Base-by-base conservation (phyloP, 1,140 invertebrate species). In the Aphidius ervi region DNA sequence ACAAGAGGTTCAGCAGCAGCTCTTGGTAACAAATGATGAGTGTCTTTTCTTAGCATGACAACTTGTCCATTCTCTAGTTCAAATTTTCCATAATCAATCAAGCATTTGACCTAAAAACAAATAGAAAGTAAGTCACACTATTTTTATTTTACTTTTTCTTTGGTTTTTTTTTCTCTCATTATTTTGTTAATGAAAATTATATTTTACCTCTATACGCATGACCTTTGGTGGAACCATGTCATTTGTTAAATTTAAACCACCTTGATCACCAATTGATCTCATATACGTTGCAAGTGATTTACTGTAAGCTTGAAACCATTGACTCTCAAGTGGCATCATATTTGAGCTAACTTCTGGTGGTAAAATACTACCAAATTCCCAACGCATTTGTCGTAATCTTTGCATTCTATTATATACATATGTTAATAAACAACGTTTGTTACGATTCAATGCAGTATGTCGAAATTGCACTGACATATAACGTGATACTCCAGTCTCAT, bases 1-100 rank as follows among this genome's bases (percentile, higher is more conserved):
- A 98, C 94, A 1, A 98, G 82, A 52, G 92, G 87, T 78, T 98
- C 94, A 77, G 94, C 95, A 71, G 95, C 90, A 5, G 87, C 84
- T 64, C 93, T 83, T 8, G 94, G 90, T 42, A 99, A 77, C 71
- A 94, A 91, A 79, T 98, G 94, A 79, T 92, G 88, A 67, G 90
- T 95, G 73, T 98, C 93, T 77, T 95, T 95, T 75, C 93, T 94
- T 1, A 99, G 79, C 56, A 90, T 83, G 31, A 98, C 85, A 0
- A 90, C 84, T 72, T 92, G 89, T 45, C 96, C 97, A 83, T 96
- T 91, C 70, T 94, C 94, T 10, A 96, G 83, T 77, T 98, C 95
- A 71, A 95, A 88, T 77, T 93, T 93, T 1, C 96, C 96, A 82
- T 95, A 95, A 78, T 98, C 94, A 48, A 84, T 79, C 37, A 97